phyloP scores from a whole-genome alignment of 2,113 vertebrate species.

The Petrocephalus microphthalmus region DNA sequence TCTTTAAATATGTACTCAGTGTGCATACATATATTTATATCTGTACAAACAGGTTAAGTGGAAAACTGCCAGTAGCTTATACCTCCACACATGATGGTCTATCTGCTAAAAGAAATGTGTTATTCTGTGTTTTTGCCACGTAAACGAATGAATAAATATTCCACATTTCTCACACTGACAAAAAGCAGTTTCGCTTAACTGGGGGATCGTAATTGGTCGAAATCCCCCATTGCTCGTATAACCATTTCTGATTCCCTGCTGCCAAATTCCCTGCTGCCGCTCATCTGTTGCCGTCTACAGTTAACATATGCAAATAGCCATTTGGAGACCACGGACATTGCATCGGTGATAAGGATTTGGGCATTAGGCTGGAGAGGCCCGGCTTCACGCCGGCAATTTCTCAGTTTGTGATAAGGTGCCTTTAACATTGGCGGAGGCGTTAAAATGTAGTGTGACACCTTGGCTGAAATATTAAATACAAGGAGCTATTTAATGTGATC shows the following conservation, averaged over 20 bases:
- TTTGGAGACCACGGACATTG: constrained; percentile 36
- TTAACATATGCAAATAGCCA: constrained; percentile 32
- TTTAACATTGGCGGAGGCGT: constrained; percentile 20
- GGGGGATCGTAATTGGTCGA: constrained; percentile 29
- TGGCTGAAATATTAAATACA: constrained; percentile 24
- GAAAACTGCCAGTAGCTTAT: background rate
- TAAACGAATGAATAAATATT: background rate
- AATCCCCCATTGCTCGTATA: constrained; percentile 32
- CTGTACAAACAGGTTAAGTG: background rate
- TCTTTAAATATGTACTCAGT: background rate
- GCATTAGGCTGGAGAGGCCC: constrained; percentile 24
- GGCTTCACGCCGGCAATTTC: constrained; percentile 27
- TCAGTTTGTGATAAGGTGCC: constrained; percentile 29
- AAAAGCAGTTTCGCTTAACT: background rate
- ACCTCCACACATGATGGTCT: background rate
- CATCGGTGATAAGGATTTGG: constrained; percentile 31
- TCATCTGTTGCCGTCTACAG: constrained; percentile 28
- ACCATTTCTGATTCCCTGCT: constrained; percentile 18
- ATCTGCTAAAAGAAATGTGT: background rate
- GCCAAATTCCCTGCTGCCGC: constrained; percentile 31
- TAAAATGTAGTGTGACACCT: constrained; percentile 19
- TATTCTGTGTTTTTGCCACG: background rate
- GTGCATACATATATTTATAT: background rate
- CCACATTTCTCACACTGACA: background rate
- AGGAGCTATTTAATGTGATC: constrained; percentile 19